Evolutionary conservation across 2,113 vertebrate species (phyloP).

Genomic region (Pterophyllum scalare): DNA sequence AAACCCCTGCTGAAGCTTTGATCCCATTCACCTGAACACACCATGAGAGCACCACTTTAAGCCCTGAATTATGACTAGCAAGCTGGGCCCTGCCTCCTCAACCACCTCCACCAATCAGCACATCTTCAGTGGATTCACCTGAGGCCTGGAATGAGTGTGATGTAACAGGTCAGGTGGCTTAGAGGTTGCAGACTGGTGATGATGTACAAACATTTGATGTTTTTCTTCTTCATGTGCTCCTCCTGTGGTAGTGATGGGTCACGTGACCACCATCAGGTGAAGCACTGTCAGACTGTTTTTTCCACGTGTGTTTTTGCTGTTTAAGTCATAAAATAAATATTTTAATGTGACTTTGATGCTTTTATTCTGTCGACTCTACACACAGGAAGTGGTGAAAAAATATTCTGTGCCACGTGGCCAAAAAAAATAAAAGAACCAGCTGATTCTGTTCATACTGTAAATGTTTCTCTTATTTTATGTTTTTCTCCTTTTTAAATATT

Average conservation of each 20-base stretch:
- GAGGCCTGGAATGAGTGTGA: not conserved
- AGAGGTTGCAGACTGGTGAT: not conserved
- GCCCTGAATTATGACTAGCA: not conserved
- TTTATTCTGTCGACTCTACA: not conserved
- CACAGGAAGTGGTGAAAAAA: not conserved
- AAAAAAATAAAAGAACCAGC: not conserved
- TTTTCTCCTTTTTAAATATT: accelerated
- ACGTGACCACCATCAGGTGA: not conserved
- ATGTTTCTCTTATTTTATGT: not conserved
- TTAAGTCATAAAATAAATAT: slow-evolving; percentile 74
- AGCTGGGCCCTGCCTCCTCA: not conserved
- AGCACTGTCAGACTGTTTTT: not conserved
- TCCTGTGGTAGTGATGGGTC: not conserved
- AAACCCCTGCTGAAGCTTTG: not conserved
- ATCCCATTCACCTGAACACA: not conserved
- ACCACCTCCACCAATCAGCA: not conserved
- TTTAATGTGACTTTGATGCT: slow-evolving; percentile 40
- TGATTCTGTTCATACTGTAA: slow-evolving; percentile 10
- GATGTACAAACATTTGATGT: slow-evolving; percentile 45
- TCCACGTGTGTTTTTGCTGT: slow-evolving; percentile 4
- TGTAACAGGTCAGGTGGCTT: not conserved
- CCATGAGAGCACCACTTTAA: not conserved
- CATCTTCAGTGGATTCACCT: not conserved
- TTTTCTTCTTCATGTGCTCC: not conserved
- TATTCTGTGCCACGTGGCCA: not conserved